These are phyloP conservation scores for Chaetophractus vellerosus DNA, from an alignment of 2,797 vertebrate species.

Conservation along the genomic window DNA sequence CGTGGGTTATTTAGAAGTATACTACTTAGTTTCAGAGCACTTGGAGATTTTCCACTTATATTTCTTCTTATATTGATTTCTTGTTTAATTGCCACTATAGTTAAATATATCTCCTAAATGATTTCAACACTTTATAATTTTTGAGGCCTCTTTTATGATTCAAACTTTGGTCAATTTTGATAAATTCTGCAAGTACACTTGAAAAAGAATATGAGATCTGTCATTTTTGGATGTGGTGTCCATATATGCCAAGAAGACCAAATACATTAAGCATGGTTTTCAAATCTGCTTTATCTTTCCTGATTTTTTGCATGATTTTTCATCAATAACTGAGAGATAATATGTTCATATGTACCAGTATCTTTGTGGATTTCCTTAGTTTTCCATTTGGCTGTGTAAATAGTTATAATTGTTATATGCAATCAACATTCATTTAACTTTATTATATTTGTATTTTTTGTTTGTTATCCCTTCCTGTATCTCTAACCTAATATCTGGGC, in stretches of 20 bases:
- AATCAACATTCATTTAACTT: too few relatives aligned
- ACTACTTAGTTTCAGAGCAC: not conserved
- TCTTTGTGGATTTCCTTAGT: too few relatives aligned
- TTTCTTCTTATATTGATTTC: too few relatives aligned
- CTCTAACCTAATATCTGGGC: too few relatives aligned
- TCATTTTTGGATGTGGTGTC: not conserved
- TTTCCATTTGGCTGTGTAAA: too few relatives aligned
- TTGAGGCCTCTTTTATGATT: not conserved
- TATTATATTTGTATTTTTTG: too few relatives aligned
- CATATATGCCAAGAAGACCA: not conserved
- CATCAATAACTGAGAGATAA: too few relatives aligned
- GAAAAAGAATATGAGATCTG: not conserved
- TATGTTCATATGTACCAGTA: too few relatives aligned
- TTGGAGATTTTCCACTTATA: not conserved
- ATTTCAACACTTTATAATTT: not conserved
- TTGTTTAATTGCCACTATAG: too few relatives aligned
- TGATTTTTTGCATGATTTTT: not conserved
- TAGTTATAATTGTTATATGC: too few relatives aligned
- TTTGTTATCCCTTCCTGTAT: too few relatives aligned
- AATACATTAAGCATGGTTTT: not conserved
- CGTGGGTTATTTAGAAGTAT: not conserved
- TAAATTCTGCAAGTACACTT: not conserved
- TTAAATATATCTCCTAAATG: not conserved
- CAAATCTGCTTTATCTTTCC: not conserved
- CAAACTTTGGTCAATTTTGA: not conserved